These are phyloP conservation scores for Cladopsammia gracilis DNA, from an alignment of 64 coral and sea anemone species.

Conservation along the genomic window DNA sequence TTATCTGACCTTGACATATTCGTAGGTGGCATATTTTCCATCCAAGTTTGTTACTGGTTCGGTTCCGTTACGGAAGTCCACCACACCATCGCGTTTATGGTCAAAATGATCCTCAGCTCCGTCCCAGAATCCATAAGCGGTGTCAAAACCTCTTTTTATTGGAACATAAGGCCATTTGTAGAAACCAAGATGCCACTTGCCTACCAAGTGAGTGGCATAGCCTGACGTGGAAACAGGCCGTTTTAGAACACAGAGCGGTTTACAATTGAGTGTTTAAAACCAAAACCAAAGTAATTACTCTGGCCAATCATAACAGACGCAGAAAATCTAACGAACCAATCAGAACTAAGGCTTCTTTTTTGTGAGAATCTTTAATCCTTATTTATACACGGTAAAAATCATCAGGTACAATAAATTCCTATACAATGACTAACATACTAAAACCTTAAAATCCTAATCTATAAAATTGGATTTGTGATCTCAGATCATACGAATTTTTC, in stretches of 20 bases:
- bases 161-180: slow-evolving; percentile 67
- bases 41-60: slow-evolving; percentile 14
- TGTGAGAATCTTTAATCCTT: too few relatives aligned
- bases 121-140: slow-evolving; percentile 54
- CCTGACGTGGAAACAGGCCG: not conserved
- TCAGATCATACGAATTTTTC: too few relatives aligned
- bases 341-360: too few relatives aligned
- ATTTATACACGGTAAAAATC: too few relatives aligned
- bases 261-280: too few relatives aligned
- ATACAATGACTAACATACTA: too few relatives aligned
- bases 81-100: slow-evolving; percentile 18
- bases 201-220: slow-evolving; percentile 67
- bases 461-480: too few relatives aligned
- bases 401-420: too few relatives aligned
- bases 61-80: slow-evolving; percentile 52
- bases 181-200: slow-evolving; percentile 76
- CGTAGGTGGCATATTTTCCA: slow-evolving; percentile 38
- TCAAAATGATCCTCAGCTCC: slow-evolving; percentile 61
- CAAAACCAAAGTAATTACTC: too few relatives aligned
- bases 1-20: slow-evolving; percentile 42
- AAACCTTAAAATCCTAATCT: too few relatives aligned
- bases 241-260: not conserved
- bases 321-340: too few relatives aligned
- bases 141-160: slow-evolving; percentile 55
- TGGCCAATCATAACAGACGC: too few relatives aligned